phyloP scores from a whole-genome alignment of 1,140 invertebrate genomes.

The Scaptomyza hsui region DNA sequence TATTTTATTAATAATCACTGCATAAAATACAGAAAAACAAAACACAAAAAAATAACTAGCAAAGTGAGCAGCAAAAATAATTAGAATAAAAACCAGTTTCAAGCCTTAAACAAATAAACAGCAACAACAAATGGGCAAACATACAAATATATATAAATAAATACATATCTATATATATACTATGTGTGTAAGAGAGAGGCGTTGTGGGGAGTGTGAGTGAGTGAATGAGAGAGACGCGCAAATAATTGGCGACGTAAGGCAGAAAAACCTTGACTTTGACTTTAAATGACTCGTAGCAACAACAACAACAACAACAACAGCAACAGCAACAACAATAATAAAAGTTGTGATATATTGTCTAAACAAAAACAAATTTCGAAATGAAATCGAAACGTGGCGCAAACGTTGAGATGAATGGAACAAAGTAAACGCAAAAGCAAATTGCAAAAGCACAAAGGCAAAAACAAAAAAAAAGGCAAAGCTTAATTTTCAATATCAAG shows the following conservation, averaged over 20 bases:
- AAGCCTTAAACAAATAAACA: slow-evolving; percentile 44
- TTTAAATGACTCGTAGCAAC: slow-evolving; percentile 77
- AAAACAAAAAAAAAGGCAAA: slow-evolving; percentile 42
- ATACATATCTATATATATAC: slow-evolving; percentile 13
- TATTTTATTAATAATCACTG: slow-evolving; percentile 52
- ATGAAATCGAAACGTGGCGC: slow-evolving; percentile 72
- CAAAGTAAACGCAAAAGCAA: slow-evolving; percentile 41
- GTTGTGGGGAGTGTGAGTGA: slow-evolving; percentile 9
- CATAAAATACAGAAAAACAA: slow-evolving; percentile 55
- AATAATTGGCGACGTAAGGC: slow-evolving; percentile 81
- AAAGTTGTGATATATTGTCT: slow-evolving; percentile 67
- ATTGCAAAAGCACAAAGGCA: slow-evolving; percentile 39
- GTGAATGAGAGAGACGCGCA: slow-evolving; percentile 41
- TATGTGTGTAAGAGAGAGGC: slow-evolving; percentile 11
- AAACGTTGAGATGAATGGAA: slow-evolving; percentile 63
- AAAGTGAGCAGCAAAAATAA: slow-evolving; percentile 59
- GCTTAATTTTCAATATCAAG: slow-evolving; percentile 82
- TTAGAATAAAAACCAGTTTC: slow-evolving; percentile 79
- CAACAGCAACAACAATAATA: slow-evolving; percentile 33
- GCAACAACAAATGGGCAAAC: slow-evolving; percentile 49
- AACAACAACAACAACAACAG: slow-evolving; percentile 45
- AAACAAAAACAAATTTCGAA: slow-evolving; percentile 75
- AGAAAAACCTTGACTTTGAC: slow-evolving; percentile 84
- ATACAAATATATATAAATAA: slow-evolving; percentile 1
- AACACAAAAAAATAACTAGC: slow-evolving; percentile 38